A percentile compares a stretch with the other conserved stretches of the same genome.
Evolutionary conservation across 30 jellyfish, hydroid and myxozoan species (phyloP).

Genomic region (Aurelia sp.): DNA sequence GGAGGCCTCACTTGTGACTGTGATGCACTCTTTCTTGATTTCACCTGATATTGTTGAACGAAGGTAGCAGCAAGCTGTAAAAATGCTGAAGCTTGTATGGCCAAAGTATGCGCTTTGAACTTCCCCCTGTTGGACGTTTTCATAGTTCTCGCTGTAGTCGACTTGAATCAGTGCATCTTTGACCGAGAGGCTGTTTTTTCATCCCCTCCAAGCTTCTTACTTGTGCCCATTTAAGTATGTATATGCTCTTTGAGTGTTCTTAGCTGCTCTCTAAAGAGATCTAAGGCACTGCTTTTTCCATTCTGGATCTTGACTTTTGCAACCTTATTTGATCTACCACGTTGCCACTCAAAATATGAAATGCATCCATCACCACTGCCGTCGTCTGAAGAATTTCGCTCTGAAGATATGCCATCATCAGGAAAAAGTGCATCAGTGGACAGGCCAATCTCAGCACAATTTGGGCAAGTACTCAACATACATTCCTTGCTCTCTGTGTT

Average conservation of each 20-base stretch:
- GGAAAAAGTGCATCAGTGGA: too few relatives aligned
- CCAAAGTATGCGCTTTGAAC: slow-evolving; percentile 58
- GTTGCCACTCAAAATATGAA: slow-evolving; percentile 13
- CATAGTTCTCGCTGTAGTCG: slow-evolving; percentile 42
- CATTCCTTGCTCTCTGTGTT: neutral
- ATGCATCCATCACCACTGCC: slow-evolving; percentile 17
- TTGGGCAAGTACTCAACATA: too few relatives aligned
- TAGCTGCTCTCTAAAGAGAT: slow-evolving; percentile 2
- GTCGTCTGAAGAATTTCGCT: slow-evolving; percentile 16
- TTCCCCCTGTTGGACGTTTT: slow-evolving; percentile 32
- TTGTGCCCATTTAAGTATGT: slow-evolving; percentile 50
- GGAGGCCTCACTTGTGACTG: slow-evolving; percentile 26
- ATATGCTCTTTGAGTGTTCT: slow-evolving; percentile 15
- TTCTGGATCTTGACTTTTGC: neutral
- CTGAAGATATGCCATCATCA: neutral
- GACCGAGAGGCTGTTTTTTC: slow-evolving; percentile 1
- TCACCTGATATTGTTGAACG: neutral
- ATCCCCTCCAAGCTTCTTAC: neutral
- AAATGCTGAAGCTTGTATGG: slow-evolving; percentile 1
- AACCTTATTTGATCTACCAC: slow-evolving; percentile 29
- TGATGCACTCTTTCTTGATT: neutral
- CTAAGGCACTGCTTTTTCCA: neutral
- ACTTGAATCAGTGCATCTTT: slow-evolving; percentile 35
- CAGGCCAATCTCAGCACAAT: too few relatives aligned
- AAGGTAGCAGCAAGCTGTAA: too few relatives aligned